These are phyloP conservation scores for Phrynocephalus guinanensis DNA, from an alignment of 2,797 vertebrate species.

Conservation along the genomic window DNA sequence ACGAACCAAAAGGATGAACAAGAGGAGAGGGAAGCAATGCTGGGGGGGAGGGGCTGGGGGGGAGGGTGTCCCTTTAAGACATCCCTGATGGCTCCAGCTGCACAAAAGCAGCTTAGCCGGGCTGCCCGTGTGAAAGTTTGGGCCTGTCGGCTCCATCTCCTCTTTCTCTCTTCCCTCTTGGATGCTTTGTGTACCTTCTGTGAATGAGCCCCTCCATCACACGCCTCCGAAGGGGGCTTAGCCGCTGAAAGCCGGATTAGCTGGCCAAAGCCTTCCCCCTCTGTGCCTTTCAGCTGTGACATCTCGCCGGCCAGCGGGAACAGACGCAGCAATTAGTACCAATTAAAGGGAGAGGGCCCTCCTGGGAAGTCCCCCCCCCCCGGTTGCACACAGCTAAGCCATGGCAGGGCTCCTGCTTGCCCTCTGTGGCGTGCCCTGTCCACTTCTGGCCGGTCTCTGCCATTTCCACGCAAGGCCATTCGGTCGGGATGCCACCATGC, in stretches of 20 bases:
- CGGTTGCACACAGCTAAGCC: conserved; percentile 29
- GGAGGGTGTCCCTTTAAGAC: conserved; percentile 18
- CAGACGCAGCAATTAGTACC: conserved; percentile 75
- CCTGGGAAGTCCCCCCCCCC: conserved; percentile 56
- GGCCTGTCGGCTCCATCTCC: conserved; percentile 71
- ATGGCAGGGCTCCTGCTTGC: conserved; percentile 5
- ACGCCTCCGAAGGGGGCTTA: conserved; percentile 62
- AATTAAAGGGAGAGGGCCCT: conserved; percentile 73
- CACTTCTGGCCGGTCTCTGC: not conserved
- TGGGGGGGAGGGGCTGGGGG: not conserved
- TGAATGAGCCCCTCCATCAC: conserved; percentile 72
- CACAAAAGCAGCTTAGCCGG: conserved; percentile 66
- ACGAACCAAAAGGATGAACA: conserved; percentile 53
- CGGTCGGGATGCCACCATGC: not conserved
- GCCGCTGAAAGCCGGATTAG: conserved; percentile 73
- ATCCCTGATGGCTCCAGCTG: not conserved
- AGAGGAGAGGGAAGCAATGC: conserved; percentile 23
- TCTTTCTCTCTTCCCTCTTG: conserved; percentile 59
- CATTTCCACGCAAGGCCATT: not conserved
- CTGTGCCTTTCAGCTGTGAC: conserved; percentile 72
- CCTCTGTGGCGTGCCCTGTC: not conserved
- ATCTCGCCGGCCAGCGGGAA: conserved; percentile 71
- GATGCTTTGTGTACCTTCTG: conserved; percentile 65
- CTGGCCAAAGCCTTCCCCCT: conserved; percentile 63
- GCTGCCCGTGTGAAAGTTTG: conserved; percentile 79